Evolutionary conservation across 2,113 vertebrate species (phyloP), one percentile per base, ranked within the genome.

Genomic region (Calidris pygmaea): DNA sequence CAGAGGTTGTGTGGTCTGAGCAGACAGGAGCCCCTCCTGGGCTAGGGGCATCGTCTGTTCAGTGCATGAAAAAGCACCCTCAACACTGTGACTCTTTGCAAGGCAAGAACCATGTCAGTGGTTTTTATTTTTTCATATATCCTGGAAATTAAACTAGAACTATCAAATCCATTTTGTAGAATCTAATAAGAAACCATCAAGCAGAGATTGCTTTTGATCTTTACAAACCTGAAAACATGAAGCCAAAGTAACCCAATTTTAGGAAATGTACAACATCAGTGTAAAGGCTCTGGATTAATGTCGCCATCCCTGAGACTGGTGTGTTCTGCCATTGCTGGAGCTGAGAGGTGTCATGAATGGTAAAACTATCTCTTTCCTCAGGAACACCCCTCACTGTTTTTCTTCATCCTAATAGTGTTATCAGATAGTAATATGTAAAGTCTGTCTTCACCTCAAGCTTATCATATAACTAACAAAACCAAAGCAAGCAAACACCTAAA

Each of bases 401-500:
- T 23, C 23, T 83, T 80, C 52, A 26, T 77, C 26, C 7, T 52
- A 63, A 52, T 26, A 71, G 29, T 30, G 11, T 67, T 91, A 85
- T 93, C 79, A 90, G 65, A 63, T 80, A 35, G 26, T 18, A 66
- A 88, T 67, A 86, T 23, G 32, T 65, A 77, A 87, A 84, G 27
- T 89, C 77, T 93, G 30, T 81, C 73, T 88, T 88, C 68, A 71
- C 63, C 53, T 93, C 47, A 60, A 86, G 56, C 68, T 92, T 95
- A 93, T 92, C 76, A 27, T 8, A 41, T 62, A 72, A 56, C 24
- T 78, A 89, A 86, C 34, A 92, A 93, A 95, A 87, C 43, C 52
- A 95, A 85, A 95, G 16, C 39, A 95, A 91, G 63, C 47, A 86
- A 87, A 48, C 13, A 75, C 39, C 68, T 71, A 92, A 89, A 94